These are phyloP conservation scores for Perca fluviatilis DNA, from an alignment of 2,113 vertebrate genomes.

Conservation along the genomic window DNA sequence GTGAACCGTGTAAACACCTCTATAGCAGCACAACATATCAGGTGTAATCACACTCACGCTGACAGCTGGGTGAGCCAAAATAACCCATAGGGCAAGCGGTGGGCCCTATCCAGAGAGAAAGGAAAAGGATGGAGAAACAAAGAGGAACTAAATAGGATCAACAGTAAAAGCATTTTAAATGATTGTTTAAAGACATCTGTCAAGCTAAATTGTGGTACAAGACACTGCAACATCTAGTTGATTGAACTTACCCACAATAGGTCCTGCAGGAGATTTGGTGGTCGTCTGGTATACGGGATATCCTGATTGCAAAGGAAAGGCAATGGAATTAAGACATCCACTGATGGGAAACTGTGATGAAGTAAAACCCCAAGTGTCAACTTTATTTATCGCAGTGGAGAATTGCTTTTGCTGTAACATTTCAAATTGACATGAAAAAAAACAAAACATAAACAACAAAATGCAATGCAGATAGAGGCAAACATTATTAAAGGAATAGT, in stretches of 20 bases:
- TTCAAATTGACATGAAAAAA: not conserved
- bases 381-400: conserved; percentile 14
- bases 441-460: not conserved
- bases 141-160: not conserved
- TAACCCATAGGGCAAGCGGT: conserved; percentile 80
- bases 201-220: not conserved
- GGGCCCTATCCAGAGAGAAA: conserved; percentile 50
- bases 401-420: not conserved
- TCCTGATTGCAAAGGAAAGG: conserved; percentile 61
- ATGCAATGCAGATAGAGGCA: not conserved
- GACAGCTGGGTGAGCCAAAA: conserved; percentile 83
- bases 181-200: not conserved
- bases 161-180: conserved; percentile 11
- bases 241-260: conserved; percentile 72
- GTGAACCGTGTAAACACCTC: conserved; percentile 27
- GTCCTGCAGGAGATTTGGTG: conserved; percentile 75
- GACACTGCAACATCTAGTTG: conserved; percentile 10
- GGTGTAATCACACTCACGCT: conserved; percentile 75
- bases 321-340: conserved; percentile 20
- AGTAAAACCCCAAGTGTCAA: conserved; percentile 23
- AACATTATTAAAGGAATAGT: not conserved
- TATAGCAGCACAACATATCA: conserved; percentile 17
- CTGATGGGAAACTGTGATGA: conserved; percentile 16
- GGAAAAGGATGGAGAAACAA: not conserved
- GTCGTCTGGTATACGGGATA: conserved; percentile 69